phyloP scores from a whole-genome alignment of 2,888 invertebrate species.

The Trisateles emortualis region DNA sequence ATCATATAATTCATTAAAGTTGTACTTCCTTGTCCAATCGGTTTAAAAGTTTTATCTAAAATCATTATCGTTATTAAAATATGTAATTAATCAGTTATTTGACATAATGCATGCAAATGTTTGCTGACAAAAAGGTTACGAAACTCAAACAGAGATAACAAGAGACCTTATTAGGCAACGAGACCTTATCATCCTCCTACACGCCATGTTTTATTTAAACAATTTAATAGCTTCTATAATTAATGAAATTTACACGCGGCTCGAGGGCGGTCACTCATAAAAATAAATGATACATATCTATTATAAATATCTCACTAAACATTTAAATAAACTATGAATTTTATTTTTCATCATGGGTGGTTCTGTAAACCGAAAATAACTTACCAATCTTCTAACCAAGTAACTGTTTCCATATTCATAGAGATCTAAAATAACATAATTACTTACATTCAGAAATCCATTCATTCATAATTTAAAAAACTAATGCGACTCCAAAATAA shows the following conservation, averaged over 20 bases:
- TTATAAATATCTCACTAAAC: constrained; percentile 6
- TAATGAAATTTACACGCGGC: constrained; percentile 38
- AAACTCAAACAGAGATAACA: constrained; percentile 64
- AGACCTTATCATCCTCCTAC: constrained; percentile 66
- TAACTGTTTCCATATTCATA: neutral
- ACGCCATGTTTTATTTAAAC: constrained; percentile 38
- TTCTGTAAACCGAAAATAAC: constrained; percentile 1
- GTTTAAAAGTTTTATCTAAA: too few relatives aligned
- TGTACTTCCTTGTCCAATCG: too few relatives aligned
- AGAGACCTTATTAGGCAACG: constrained; percentile 53
- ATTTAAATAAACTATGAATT: constrained; percentile 2
- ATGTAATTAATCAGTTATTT: constrained; percentile 44
- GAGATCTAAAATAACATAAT: neutral
- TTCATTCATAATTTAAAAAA: constrained; percentile 7
- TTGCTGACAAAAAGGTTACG: constrained; percentile 55
- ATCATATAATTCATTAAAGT: neutral
- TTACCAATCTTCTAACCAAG: neutral
- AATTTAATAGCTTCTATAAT: constrained; percentile 47
- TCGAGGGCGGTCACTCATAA: constrained; percentile 21
- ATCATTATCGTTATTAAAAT: constrained; percentile 12
- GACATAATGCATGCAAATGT: constrained; percentile 60
- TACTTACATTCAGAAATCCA: too few relatives aligned
- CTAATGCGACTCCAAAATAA: too few relatives aligned
- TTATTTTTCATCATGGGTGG: constrained; percentile 12
- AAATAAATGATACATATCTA: constrained; percentile 14